Evolutionary conservation across 2,797 vertebrate species (phyloP), one percentile per base, ranked within the genome.

Genomic region (Simalia tracyae): DNA sequence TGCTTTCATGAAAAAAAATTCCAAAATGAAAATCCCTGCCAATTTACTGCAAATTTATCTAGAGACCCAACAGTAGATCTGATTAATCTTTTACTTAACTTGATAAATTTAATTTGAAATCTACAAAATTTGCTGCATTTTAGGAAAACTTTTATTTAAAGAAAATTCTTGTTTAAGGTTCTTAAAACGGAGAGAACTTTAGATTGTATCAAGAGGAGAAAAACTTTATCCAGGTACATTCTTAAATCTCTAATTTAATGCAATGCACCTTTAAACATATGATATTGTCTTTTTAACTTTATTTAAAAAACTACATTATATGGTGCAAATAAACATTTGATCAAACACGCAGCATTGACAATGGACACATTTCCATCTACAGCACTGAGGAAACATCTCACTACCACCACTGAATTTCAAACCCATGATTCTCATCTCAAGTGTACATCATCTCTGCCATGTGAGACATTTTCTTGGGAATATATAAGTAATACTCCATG

Each of bases 401-500:
- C 93, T 90, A 26, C 93, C 92, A 92, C 36, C 92, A 36, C 88
- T 89, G 92, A 92, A 66, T 5, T 36, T 92, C 89, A 5, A 72
- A 59, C 87, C 66, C 90, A 9, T 28, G 90, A 76, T 88, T 61
- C 88, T 90, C 81, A 88, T 4, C 92, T 97, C 92, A 98, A 93
- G 98, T 98, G 93, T 98, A 98, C 98, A 98, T 98, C 98, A 99
- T 98, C 97, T 99, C 98, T 0, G 98, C 98, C 98, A 98, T 98
- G 95, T 98, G 98, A 2, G 98, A 98, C 98, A 98, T 98, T 96
- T 99, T 98, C 98, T 98, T 98, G 95, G 98, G 98, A 97, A 98
- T 98, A 97, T 98, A 98, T 2, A 99, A 97, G 95, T 98, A 98
- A 95, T 97, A 98, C 93, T 98, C 98, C 98, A 99, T 98, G 97